Evolutionary conservation across 2,888 invertebrate genomes (phyloP), one percentile per base, ranked within the genome.

Genomic region (Scaptomyza flava): DNA sequence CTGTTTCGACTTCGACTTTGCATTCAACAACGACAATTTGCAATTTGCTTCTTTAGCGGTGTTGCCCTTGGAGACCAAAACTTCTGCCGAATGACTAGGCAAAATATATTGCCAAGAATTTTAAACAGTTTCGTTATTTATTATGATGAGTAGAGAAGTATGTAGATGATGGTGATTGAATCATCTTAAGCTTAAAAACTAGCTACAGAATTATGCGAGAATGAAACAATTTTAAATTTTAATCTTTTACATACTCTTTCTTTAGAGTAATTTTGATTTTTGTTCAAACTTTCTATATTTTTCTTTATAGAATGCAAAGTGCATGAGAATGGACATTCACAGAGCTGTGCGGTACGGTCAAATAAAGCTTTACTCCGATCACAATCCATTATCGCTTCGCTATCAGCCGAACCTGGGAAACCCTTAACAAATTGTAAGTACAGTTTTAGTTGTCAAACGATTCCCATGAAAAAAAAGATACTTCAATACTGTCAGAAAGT

Each of bases 41-140:
- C 73, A 53, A 62, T 54, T 54, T 53, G 47, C 77, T 45, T 38
- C 58, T 6, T 46, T 43, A 43, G 59, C 34, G 53, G 20, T 27
- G 77, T 74, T 77, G 77, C 74, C 72, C 41, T 17, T 41, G 74
- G 74, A 46, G 48, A 72, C 72, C 38, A 17, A 33, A 36, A 6
- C 6, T 27, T 33, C 11, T 3, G 38, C 14, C 38, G 54, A 23
- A 72, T 73, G 67, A 58, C 77, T 53, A 23, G 52, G 38, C 59
- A 42, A 12, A 41, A 31, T 34, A 34, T 46, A 42, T 53, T 58
- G 69, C 36, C 14, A 36, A 20, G 53, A 38, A 54, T 42, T 41
- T 57, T 11, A 41, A 51, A 36, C 51, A 63, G 41, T 34, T 23
- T 54, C 17, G 42, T 64, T 59, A 46, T 31, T 45, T 27, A 33